phyloP scores from a whole-genome alignment of 2,888 invertebrate species.

The Trachelus iudaicus region DNA sequence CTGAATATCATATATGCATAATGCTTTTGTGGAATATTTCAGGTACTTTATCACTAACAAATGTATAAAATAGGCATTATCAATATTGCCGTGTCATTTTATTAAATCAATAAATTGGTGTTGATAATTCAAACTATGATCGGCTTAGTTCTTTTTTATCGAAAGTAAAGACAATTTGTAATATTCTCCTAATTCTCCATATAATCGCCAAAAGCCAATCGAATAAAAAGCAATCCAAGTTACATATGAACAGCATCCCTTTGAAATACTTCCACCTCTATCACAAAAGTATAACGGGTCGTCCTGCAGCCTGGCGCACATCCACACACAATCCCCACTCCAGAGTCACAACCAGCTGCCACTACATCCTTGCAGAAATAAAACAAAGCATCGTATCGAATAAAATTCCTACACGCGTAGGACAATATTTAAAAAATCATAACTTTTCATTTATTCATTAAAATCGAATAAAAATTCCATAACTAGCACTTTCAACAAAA shows the following conservation, averaged over 20 bases:
- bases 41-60: neutral
- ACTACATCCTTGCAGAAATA: neutral
- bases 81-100: neutral
- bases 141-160: neutral
- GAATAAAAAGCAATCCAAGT: neutral
- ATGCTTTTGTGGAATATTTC: neutral
- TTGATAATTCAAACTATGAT: neutral
- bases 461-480: neutral
- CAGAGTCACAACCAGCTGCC: neutral
- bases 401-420: neutral
- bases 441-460: neutral
- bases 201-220: neutral
- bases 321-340: too few species aligned
- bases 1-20: neutral
- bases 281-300: neutral
- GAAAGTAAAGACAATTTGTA: neutral
- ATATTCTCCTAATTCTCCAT: neutral
- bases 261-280: neutral
- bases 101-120: neutral
- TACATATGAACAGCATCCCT: neutral
- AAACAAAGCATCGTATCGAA: neutral
- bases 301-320: neutral
- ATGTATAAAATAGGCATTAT: neutral
- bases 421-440: neutral
- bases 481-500: neutral